Evolutionary conservation across 2,113 vertebrate genomes (phyloP).

Genomic region (Sinocyclocheilus anshuiensis): DNA sequence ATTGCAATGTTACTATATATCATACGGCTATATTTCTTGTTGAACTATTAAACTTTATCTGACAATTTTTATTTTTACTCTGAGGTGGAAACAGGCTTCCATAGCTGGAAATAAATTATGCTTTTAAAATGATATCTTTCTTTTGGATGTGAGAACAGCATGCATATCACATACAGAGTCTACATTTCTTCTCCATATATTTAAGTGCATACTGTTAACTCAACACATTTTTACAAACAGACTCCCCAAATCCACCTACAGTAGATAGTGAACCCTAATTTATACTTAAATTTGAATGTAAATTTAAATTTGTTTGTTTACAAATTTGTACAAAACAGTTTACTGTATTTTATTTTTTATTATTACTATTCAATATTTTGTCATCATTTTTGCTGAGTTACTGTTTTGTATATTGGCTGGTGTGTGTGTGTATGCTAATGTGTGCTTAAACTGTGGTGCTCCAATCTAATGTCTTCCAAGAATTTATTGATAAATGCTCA

Average conservation of each 20-base stretch:
- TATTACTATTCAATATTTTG: background rate
- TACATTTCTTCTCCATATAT: background rate
- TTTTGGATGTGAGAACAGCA: too few relatives aligned
- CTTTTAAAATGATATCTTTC: too few relatives aligned
- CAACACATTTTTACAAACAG: background rate
- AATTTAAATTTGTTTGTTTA: conserved; percentile 2
- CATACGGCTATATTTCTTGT: too few relatives aligned
- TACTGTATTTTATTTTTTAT: conserved; percentile 7
- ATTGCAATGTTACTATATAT: too few relatives aligned
- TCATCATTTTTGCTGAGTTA: background rate
- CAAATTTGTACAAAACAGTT: background rate
- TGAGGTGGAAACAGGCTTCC: too few relatives aligned
- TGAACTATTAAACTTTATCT: too few relatives aligned
- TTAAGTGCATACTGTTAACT: background rate
- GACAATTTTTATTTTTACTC: too few relatives aligned
- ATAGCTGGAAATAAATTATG: too few relatives aligned
- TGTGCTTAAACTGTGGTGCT: background rate
- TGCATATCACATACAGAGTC: background rate
- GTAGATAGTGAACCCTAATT: background rate
- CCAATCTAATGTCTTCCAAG: conserved; percentile 1
- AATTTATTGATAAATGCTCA: background rate
- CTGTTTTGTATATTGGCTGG: background rate
- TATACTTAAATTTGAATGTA: conserved; percentile 15
- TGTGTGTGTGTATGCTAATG: background rate
- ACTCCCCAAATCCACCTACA: background rate